A percentile compares a stretch with the other conserved stretches of the same genome.
These are phyloP conservation scores for Lasioglossum calceatum DNA, from an alignment of 2,888 invertebrate genomes.

Conservation along the genomic window DNA sequence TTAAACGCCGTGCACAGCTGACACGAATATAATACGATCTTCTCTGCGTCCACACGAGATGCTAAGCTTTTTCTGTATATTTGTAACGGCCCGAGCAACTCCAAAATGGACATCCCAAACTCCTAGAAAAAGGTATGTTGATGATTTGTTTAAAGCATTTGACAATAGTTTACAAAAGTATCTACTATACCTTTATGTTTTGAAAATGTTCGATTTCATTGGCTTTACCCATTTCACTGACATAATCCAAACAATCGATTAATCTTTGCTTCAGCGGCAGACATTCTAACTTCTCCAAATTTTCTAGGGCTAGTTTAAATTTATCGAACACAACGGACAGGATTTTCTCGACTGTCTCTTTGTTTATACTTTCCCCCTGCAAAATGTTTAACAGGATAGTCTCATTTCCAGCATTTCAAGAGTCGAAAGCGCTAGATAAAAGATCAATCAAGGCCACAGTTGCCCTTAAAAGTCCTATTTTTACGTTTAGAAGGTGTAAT, in stretches of 20 bases:
- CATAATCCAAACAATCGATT: constrained; percentile 77
- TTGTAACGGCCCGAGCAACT: constrained; percentile 77
- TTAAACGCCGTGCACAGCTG: constrained; percentile 78
- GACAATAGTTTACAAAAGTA: background rate
- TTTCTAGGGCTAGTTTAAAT: constrained; percentile 72
- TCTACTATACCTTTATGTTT: constrained; percentile 78
- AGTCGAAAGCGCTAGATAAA: no score
- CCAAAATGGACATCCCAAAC: constrained; percentile 78
- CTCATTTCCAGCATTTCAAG: no score
- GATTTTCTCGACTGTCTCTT: constrained; percentile 47
- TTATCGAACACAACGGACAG: constrained; percentile 68
- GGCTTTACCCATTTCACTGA: constrained; percentile 80
- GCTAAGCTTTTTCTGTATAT: constrained; percentile 76
- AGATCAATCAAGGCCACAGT: no score
- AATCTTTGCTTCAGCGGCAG: constrained; percentile 77
- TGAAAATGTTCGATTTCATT: constrained; percentile 81
- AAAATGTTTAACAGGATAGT: constrained; percentile 17
- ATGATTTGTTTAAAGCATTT: constrained; percentile 14
- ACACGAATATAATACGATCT: constrained; percentile 77
- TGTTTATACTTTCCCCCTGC: constrained; percentile 42
- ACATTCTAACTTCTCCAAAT: constrained; percentile 78
- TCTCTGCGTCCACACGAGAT: constrained; percentile 75
- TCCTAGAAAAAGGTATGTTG: constrained; percentile 73
- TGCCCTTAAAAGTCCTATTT: no score
- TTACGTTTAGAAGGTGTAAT: no score